Base-by-base conservation (phyloP, 2,113 vertebrate genomes). In the Brachypteracias leptosomus region DNA sequence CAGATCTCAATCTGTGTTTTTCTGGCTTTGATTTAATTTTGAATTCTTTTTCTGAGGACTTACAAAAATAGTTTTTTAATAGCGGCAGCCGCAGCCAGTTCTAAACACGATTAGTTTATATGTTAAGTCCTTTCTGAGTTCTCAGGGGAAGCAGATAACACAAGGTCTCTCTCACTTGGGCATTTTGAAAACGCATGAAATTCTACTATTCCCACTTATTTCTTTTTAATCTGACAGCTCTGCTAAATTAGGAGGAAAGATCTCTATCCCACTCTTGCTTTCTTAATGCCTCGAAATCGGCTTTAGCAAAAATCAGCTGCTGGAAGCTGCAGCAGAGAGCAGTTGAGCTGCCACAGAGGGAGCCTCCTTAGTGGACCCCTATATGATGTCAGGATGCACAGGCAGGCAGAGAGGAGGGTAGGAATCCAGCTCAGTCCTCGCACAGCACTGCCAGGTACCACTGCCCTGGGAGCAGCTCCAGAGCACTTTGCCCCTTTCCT, bases 371-470 rank as follows among this genome's bases (percentile, higher is more conserved):
- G 93, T 42, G 98, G 98, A 97, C 95, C 98, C 98, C 98, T 97
- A 93, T 97, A 93, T 98, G 98, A 99, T 99, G 98, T 99, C 98
- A 98, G 97, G 97, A 93, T 97, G 96, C 95, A 96, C 72, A 97
- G 83, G 91, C 55, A 58, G 93, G 96, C 95, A 47, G 96, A 93
- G 91, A 49, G 84, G 83, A 72, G 94, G 95, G 63, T 75, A 88
- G 89, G 96, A 77, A 89, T 77, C 76, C 96, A 87, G 97, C 95
- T 46, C 94, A 97, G 96, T 75, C 65, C 92, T 94, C 75, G n/a
- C 75, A 38, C 95, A 40, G 96, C 93, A 29, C 93, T 84, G 95
- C 93, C 96, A 61, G 96, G 87, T 96, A 82, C 97, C 42, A 75
- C 95, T 95, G 97, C 96, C 94, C 86, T 6, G 85, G 18, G 74